Evolutionary conservation across 2,797 vertebrate species (phyloP), one percentile per base, ranked within the genome.

Genomic region (Moxostoma hubbsi): DNA sequence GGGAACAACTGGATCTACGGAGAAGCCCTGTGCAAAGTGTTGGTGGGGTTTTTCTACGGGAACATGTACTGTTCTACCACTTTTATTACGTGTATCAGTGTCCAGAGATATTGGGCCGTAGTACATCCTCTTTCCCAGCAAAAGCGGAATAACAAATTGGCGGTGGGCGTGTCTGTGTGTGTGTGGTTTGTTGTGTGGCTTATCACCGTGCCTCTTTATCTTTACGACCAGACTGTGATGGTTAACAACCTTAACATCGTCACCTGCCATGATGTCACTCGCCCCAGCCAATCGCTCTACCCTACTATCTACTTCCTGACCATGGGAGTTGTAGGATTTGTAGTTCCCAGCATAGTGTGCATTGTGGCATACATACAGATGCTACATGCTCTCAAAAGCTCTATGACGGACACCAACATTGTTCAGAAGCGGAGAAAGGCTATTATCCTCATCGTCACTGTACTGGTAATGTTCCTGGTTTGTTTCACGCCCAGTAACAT

Each of bases 21-120:
- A 0, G 86, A 94, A 0, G 87, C 78, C 0, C 75, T 96, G 90
- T 99, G 97, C 85, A 91, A 94, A 68, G 92, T 98, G 1, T 72
- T 97, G 82, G 95, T 96, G 0, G 95, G 92, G 0, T 96, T 96
- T 0, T 99, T 98, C 85, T 99, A 98, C 24, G 93, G 90, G 15
- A 98, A 99, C 91, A 99, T 99, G 96, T 98, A 98, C 83, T 96
- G 96, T 81, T 98, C 97, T 24, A 75, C 97, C 76, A 77, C 93
- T 87, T 95, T 99, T 57, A 97, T 97, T 84, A 89, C 94, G 0
- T 95, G 94, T 59, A 97, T 99, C 0, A 98, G 97, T 46, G 87
- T 96, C 0, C 97, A 98, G 87, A 94, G 97, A 0, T 98, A 96
- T 90, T 88, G 95, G 86, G 96, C 94, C 0, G 93, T 98, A 67